Conservation (phyloP, 1,140 invertebrate genomes). For the Drosophila tsacasi region DNA sequence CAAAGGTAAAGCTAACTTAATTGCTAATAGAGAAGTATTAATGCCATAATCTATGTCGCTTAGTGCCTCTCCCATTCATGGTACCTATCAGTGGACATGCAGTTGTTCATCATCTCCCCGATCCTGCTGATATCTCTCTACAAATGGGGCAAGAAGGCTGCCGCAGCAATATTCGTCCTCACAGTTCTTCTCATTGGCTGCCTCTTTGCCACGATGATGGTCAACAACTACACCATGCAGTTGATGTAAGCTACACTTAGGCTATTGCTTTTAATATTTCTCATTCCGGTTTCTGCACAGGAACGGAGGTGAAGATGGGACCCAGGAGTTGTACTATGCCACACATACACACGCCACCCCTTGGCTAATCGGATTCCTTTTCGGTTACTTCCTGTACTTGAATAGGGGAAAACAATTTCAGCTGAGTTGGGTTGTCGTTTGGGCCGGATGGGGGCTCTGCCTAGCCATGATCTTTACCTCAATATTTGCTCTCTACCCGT, state of each 20-base stretch:
- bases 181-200: constrained; percentile 25
- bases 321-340: constrained; percentile 35
- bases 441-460: constrained; percentile 53
- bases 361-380: constrained; percentile 41
- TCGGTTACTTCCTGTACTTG: constrained; percentile 8
- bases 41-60: neutral
- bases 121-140: constrained; percentile 89
- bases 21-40: neutral
- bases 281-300: neutral
- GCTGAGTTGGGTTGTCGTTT: constrained; percentile 31
- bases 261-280: neutral
- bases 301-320: neutral
- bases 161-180: constrained; percentile 30
- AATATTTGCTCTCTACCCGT: constrained; percentile 70
- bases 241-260: constrained; percentile 6
- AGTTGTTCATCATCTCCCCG: constrained; percentile 91
- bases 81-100: constrained; percentile 66
- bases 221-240: constrained; percentile 37
- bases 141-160: constrained; percentile 86
- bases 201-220: constrained; percentile 26
- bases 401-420: constrained; percentile 18
- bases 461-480: constrained; percentile 33
- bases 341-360: constrained; percentile 61
- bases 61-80: constrained; percentile 1
- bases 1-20: constrained; percentile 86